phyloP scores from a whole-genome alignment of 2,888 invertebrate species.

The Hirtodrosophila trivittata region DNA sequence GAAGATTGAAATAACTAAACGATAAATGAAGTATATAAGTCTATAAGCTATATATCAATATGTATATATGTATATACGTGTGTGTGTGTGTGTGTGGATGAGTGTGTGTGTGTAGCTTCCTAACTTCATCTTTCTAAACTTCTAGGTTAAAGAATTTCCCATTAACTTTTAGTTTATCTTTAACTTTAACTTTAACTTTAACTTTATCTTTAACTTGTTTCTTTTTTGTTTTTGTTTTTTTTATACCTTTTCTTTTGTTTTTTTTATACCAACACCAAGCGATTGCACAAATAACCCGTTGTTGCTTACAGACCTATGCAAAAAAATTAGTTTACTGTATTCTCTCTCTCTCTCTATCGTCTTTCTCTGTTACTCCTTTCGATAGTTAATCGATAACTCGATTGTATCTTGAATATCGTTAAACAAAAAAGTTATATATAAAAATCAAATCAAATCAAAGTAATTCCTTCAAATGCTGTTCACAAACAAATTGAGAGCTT shows the following conservation, averaged over 20 bases:
- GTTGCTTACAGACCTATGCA: slow-evolving; percentile 71
- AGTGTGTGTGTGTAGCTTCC: slow-evolving; percentile 5
- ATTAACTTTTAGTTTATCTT: slow-evolving; percentile 11
- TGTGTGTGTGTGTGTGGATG: slow-evolving; percentile 9
- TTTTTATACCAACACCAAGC: slow-evolving; percentile 86
- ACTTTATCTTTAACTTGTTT: slow-evolving; percentile 4
- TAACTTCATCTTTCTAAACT: not conserved
- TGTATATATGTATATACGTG: slow-evolving; percentile 10
- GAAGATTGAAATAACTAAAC: slow-evolving; percentile 24
- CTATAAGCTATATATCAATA: slow-evolving; percentile 5
- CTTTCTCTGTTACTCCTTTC: not conserved
- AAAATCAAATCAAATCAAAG: no score
- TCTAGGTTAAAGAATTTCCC: not conserved
- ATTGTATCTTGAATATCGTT: no score
- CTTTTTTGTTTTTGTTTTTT: slow-evolving; percentile 21
- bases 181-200: not conserved
- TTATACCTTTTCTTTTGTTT: slow-evolving; percentile 48
- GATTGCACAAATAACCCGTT: slow-evolving; percentile 94
- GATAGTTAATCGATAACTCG: not conserved
- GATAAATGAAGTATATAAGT: slow-evolving; percentile 15
- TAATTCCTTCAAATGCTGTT: slow-evolving; percentile 53
- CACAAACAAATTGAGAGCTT: slow-evolving; percentile 76
- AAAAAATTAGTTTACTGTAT: slow-evolving; percentile 48
- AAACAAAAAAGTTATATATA: no score
- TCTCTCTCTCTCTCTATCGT: no score